Evolutionary conservation across 2,797 vertebrate genomes (phyloP), one percentile per base, ranked within the genome.

Genomic region (Heliangelus exortis): DNA sequence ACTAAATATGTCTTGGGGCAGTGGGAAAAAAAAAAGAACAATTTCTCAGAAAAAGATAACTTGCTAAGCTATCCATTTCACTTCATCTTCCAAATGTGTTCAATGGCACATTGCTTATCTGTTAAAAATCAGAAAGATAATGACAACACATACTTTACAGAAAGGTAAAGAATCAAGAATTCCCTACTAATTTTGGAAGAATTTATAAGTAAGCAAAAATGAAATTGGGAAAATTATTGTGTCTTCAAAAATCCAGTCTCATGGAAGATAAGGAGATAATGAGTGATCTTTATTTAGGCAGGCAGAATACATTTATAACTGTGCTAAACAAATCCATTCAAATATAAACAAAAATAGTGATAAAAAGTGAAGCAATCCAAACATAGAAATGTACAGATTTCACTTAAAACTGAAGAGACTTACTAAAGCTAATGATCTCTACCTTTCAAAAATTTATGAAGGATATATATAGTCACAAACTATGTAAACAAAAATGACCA

Each of bases 21-120:
- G 17, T 43, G 23, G n/a, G 34, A 4, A 0, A 3, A 17, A 51
- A 47, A 48, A 41, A 4, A 33, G 15, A 7, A 72, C 22, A 84
- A 48, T 51, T 54, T 76, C 21, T 71, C 77, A 90, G 86, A 81
- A 89, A 86, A 90, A 86, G 50, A 71, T 90, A 86, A 86, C 58
- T 81, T 69, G 12, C 31, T 67, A 81, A 71, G 80, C 50, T 93
- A 86, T 84, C 53, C 17, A 53, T 93, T 93, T 85, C n/a, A 51
- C 15, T 82, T 86, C 26, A 73, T 90, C 67, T 78, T 92, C 45
- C 9, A 54, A 55, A 48, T 65, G 10, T 76, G 29, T 82, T 87
- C 78, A 85, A 69, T 89, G 61, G 82, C 67, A 84, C 29, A 58
- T 69, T 84, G 39, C 7, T 82, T 72, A 72, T 10, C 41, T 58